Evolutionary conservation across 2,888 invertebrate species (phyloP), one percentile per base, ranked within the genome.

Genomic region (Dorcus parallelipipedus): DNA sequence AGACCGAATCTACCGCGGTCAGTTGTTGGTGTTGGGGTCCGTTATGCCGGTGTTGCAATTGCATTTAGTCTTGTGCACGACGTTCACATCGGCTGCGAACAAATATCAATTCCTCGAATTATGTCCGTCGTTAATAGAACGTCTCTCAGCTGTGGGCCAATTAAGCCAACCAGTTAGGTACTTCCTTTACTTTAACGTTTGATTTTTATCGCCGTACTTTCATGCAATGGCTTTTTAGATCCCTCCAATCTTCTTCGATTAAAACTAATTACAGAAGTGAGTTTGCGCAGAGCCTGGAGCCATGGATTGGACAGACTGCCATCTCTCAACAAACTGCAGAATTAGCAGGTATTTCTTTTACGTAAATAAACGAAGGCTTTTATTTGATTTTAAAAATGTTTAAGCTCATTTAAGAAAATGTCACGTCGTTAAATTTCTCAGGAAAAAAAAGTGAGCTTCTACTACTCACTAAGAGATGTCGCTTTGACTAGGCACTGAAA

Each of bases 31-130:
- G 10, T 65, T 78, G 60, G 84, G 85, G 38, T 83, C 84, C 43
- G 84, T 87, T 8, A 79, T 88, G 72, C 88, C 88, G 2, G 86
- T 88, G 17, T 80, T 90, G 23, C 87, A 88, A 69, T 81, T 87
- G 60, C 89, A 89, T 69, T 79, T 89, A 33, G 83, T 89, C 67
- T 79, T 88, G 55, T 87, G 88, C 73, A 86, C 88, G 55, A 86
- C 87, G 5, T 88, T 90, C 73, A 86, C 86, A 40, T 84, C 85
- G 55, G 84, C 87, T 8, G 88, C 89, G 3, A 88, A 86, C 66
- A 88, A 88, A 73, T 87, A 87, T 71, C 89, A 90, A 73, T 89
- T 90, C 73, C 80, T 90, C 49, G 88, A 88, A 70, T 76, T 88
- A 57, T 86, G 85, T 17, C 86, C 86, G 69, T 84, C 84, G 3